Evolutionary conservation across 2,888 invertebrate species (phyloP).

Genomic region (Balanococcus diminutus): DNA sequence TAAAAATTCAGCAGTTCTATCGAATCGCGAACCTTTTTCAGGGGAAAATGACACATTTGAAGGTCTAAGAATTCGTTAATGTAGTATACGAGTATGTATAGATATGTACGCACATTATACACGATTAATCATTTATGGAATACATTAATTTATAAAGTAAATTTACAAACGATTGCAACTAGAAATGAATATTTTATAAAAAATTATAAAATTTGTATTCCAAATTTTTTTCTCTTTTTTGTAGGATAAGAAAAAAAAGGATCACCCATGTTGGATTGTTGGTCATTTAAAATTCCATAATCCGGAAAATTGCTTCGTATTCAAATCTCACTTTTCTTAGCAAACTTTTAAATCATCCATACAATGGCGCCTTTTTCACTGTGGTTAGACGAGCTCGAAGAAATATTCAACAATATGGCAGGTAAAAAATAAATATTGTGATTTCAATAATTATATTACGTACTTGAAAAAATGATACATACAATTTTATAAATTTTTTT

Average conservation of each 20-base stretch:
- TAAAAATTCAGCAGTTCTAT: conserved; percentile 8
- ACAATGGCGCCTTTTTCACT: conserved; percentile 3
- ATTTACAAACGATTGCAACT: too few species aligned
- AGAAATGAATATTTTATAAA: too few species aligned
- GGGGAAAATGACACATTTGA: not conserved
- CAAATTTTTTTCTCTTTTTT: too few species aligned
- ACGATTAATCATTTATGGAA: not conserved
- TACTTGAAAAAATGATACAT: not conserved
- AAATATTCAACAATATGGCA: conserved; percentile 44
- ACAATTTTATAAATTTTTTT: conserved; percentile 55
- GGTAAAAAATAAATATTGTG: not conserved
- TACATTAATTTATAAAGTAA: too few species aligned
- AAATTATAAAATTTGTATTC: too few species aligned
- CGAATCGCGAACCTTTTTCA: not conserved
- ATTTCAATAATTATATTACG: not conserved
- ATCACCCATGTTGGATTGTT: too few species aligned
- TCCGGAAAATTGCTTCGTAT: not conserved
- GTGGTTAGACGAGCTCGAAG: conserved; percentile 31
- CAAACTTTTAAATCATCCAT: not conserved
- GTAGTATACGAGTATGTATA: not conserved
- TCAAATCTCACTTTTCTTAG: not conserved
- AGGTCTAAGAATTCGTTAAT: not conserved
- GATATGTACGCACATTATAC: not conserved
- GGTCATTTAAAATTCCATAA: not conserved
- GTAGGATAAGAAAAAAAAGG: too few species aligned